Conservation (phyloP, 2,888 invertebrate species). For the Endomychus coccineus region DNA sequence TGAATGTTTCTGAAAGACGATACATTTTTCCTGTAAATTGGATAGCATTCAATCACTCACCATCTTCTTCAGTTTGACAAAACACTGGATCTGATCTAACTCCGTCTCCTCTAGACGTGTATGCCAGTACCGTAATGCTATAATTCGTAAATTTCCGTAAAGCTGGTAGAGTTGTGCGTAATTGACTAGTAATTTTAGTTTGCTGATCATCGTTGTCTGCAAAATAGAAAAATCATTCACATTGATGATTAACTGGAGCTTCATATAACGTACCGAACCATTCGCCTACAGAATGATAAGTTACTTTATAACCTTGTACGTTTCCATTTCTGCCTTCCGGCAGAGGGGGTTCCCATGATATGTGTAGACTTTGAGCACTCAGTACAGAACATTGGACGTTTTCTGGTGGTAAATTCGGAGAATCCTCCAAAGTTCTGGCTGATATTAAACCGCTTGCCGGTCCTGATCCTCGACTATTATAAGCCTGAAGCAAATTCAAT, state of each 20-base stretch:
- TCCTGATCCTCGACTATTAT: conserved; percentile 79
- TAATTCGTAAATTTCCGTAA: conserved; percentile 85
- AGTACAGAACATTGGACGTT: conserved; percentile 73
- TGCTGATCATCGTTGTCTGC: conserved; percentile 70
- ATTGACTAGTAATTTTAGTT: conserved; percentile 65
- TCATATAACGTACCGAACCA: conserved; percentile 64
- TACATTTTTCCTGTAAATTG: too few relatives aligned
- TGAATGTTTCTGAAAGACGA: too few relatives aligned
- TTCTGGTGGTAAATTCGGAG: conserved; percentile 80
- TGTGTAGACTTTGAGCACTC: conserved; percentile 76
- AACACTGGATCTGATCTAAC: conserved; percentile 75
- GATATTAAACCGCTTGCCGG: conserved; percentile 75
- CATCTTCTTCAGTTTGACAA: conserved; percentile 85
- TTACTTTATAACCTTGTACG: conserved; percentile 78
- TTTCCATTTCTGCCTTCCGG: conserved; percentile 76
- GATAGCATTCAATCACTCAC: too few relatives aligned
- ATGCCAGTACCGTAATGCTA: conserved; percentile 83
- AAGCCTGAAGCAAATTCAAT: conserved; percentile 70
- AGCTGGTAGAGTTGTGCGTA: conserved; percentile 65
- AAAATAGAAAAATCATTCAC: not conserved
- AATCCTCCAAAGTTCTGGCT: conserved; percentile 76
- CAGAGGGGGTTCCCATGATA: conserved; percentile 79
- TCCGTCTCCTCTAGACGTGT: conserved; percentile 84
- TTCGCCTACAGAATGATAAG: conserved; percentile 69
- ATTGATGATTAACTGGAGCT: too few relatives aligned